Conservation (phyloP, 2,797 vertebrate species). For the Gymnoscopelus microlampas region DNA sequence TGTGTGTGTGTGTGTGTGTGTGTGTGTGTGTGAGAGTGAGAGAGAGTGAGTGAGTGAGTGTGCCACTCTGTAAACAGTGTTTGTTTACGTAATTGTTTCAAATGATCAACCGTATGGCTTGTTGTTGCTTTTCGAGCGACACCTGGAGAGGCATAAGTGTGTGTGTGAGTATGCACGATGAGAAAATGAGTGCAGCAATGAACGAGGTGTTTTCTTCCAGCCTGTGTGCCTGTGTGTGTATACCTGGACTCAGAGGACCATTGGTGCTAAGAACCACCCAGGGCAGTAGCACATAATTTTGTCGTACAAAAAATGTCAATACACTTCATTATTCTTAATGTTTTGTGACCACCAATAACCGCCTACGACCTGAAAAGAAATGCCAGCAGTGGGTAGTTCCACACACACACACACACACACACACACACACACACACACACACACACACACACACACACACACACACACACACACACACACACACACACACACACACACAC, state of each 20-base stretch:
- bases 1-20: slow-evolving; percentile 43
- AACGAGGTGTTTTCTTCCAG: not conserved
- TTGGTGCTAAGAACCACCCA: slow-evolving; percentile 49
- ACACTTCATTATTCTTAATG: too few species aligned
- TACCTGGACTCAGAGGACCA: slow-evolving; percentile 32
- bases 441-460: too few species aligned
- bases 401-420: too few species aligned
- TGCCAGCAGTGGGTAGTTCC: too few species aligned
- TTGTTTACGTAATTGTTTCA: slow-evolving; percentile 54
- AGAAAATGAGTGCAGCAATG: slow-evolving; percentile 10
- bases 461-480: too few species aligned
- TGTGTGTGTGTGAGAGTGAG: slow-evolving; percentile 33
- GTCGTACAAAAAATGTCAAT: too few species aligned
- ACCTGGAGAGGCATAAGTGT: slow-evolving; percentile 19
- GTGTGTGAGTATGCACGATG: slow-evolving; percentile 18
- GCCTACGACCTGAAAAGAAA: too few species aligned
- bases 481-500: too few species aligned
- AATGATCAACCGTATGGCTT: slow-evolving; percentile 39
- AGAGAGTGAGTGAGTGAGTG: not conserved
- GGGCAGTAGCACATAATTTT: not conserved
- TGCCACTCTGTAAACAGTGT: not conserved
- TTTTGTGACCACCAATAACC: too few species aligned
- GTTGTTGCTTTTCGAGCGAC: slow-evolving; percentile 37
- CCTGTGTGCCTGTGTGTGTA: slow-evolving; percentile 19
- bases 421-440: too few species aligned